Evolutionary conservation across 2,113 vertebrate species (phyloP), one percentile per base, ranked within the genome.

Genomic region (Brachyhypopomus occidentalis): DNA sequence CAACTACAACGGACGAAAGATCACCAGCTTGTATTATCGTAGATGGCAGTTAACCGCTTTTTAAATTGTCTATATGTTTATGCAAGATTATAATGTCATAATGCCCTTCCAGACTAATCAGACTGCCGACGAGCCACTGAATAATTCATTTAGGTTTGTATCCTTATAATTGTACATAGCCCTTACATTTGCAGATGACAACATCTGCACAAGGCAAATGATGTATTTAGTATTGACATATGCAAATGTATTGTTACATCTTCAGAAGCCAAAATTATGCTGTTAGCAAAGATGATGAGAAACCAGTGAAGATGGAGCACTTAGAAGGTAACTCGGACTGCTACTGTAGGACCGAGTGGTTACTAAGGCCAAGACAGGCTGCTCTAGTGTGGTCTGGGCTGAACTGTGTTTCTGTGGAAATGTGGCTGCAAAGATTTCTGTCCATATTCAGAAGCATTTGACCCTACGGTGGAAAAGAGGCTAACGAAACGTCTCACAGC

Each of bases 271-370:
- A 75, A 38, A 38, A 17, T 14, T 16, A 78, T 30, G 12, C 59
- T 78, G 12, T 34, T 67, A 41, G 6, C 41, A 55, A 41, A 17
- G 60, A 27, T 19, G 60, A 62, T 60, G 75, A 78, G 17, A 72
- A 7, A 3, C 60, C 69, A 62, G 11, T 48, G 45, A 41, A 58
- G 22, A 72, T 41, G 20, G 41, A 72, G 34, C 19, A 52, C 11
- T 20, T 59, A 23, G 22, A 71, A 60, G 78, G 83, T 84, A 80
- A 38, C 7, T 59, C 5, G 69, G 63, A 8, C 12, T 52, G 41
- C 41, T 8, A 45, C 41, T 45, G 41, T 45, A 45, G 41, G 8
- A 52, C 45, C 12, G 12, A 45, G 2, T 11, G 12, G 45, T 52
- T 52, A 52, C 45, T 52, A 52, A 52, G 45, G 45, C 12, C 2